A percentile compares a stretch with the other conserved stretches of the same genome.
Evolutionary conservation across 2,113 vertebrate species (phyloP).

Genomic region (Heliornis fulica): DNA sequence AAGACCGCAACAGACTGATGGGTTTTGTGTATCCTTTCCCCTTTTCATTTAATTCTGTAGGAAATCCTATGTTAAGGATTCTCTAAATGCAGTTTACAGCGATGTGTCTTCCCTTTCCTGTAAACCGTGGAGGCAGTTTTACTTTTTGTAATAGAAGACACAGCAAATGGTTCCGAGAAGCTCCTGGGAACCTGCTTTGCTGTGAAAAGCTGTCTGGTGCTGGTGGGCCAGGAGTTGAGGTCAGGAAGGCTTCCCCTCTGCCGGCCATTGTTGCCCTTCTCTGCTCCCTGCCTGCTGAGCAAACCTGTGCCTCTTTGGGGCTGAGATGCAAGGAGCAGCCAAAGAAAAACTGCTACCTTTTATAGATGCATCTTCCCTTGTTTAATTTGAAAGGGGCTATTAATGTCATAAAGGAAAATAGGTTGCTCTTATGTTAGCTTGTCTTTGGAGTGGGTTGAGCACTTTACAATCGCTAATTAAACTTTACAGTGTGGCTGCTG

Average conservation of each 20-base stretch:
- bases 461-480: slow-evolving; percentile 21
- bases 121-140: not conserved
- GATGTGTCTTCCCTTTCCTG: not conserved
- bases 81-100: not conserved
- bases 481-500: not conserved
- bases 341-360: not conserved
- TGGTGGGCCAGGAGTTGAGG: not conserved
- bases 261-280: not conserved
- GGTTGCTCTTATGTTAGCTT: not conserved
- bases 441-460: not conserved
- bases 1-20: not conserved
- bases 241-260: not conserved
- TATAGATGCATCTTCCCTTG: not conserved
- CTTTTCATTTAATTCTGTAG: not conserved
- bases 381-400: not conserved
- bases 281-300: not conserved
- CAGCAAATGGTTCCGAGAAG: not conserved
- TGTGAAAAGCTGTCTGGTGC: not conserved
- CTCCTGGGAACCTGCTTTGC: not conserved
- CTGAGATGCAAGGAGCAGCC: not conserved
- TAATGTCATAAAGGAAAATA: not conserved
- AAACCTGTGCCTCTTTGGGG: not conserved
- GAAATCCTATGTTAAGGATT: not conserved
- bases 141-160: not conserved
- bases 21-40: not conserved